These are phyloP conservation scores for Dysmachus trigonus DNA, from an alignment of 2,888 invertebrate genomes.

Conservation along the genomic window DNA sequence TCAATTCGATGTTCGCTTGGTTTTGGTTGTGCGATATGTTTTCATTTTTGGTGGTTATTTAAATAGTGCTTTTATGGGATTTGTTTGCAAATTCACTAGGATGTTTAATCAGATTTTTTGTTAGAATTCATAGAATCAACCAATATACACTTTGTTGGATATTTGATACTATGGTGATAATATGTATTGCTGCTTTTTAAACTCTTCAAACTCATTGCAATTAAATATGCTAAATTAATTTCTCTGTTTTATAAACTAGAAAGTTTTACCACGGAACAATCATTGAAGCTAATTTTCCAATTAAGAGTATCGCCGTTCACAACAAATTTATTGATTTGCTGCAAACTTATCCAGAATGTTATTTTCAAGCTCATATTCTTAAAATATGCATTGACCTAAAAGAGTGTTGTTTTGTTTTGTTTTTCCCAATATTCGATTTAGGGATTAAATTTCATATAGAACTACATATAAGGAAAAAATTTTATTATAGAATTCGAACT, in stretches of 20 bases:
- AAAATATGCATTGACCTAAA: no score
- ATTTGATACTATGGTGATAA: neutral
- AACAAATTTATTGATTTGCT: no score
- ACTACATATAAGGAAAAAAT: no score
- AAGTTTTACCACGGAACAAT: no score
- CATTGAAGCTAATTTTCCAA: no score
- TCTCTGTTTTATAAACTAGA: neutral
- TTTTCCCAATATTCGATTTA: no score
- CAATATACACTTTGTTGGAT: neutral
- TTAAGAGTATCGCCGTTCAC: no score
- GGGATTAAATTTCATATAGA: no score
- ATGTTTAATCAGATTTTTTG: neutral
- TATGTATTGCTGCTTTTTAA: neutral
- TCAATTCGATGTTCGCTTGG: neutral
- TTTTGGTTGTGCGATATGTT: neutral
- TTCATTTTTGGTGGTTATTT: neutral
- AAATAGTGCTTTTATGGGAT: neutral
- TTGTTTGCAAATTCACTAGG: neutral
- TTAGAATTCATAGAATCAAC: neutral
- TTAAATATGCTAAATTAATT: neutral
- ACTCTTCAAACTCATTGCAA: neutral
- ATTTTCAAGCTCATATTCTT: no score
- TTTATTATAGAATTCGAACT: no score
- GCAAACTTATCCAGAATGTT: no score
- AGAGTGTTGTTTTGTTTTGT: no score